Conservation (phyloP, 2,797 vertebrate species). For the Periparus ater region DNA sequence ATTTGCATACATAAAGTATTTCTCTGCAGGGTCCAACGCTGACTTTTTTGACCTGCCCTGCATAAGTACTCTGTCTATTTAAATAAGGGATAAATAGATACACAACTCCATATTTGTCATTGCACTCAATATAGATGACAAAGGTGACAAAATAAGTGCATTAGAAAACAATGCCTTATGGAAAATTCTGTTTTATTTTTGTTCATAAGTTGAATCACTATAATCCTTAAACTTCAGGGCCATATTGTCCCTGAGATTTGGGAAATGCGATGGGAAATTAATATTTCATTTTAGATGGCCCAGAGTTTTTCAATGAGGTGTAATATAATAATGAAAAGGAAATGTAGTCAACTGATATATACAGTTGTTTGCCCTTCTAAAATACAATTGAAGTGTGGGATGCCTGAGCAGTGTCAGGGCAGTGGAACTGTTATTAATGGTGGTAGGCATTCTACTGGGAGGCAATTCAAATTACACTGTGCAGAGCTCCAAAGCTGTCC, state of each 20-base stretch:
- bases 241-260: background rate
- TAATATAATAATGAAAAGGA: background rate
- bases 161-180: background rate
- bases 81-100: background rate
- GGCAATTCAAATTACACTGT: background rate
- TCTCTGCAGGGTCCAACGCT: background rate
- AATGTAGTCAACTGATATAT: background rate
- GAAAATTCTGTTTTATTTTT: constrained; percentile 32
- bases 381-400: background rate
- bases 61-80: background rate
- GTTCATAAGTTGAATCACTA: background rate
- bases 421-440: background rate
- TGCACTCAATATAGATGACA: constrained; percentile 16
- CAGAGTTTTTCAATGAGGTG: background rate
- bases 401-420: background rate
- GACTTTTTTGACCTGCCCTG: background rate
- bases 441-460: background rate
- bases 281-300: background rate
- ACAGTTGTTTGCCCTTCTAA: background rate
- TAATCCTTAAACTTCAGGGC: constrained; percentile 1
- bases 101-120: background rate
- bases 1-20: background rate
- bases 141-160: constrained; percentile 25
- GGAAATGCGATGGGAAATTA: constrained; percentile 8
- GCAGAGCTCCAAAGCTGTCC: background rate